Conservation (phyloP, 2,888 invertebrate species). For the Lasioglossum calceatum region DNA sequence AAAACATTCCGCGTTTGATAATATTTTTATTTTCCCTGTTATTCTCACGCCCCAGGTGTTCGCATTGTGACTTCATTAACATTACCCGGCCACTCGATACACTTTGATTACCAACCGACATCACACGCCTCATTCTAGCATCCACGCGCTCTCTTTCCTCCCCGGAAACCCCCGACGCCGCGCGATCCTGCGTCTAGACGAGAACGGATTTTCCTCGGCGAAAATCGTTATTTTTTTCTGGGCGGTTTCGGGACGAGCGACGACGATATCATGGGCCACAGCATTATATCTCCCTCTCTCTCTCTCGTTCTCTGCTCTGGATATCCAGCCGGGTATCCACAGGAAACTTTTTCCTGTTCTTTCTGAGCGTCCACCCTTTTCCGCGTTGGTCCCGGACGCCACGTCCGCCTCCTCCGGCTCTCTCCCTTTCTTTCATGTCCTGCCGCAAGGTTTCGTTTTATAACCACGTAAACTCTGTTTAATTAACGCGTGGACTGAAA, state of each 20-base stretch:
- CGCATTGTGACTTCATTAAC: slow-evolving; percentile 59
- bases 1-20: slow-evolving; percentile 56
- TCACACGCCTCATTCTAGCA: not conserved
- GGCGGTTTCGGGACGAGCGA: not conserved
- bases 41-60: slow-evolving; percentile 56
- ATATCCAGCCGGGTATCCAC: slow-evolving; percentile 27
- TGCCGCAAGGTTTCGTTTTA: slow-evolving; percentile 59
- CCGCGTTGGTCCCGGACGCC: slow-evolving; percentile 11
- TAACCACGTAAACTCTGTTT: slow-evolving; percentile 68
- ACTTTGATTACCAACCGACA: slow-evolving; percentile 4
- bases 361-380: slow-evolving; percentile 51
- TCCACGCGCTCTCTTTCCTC: not conserved
- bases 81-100: slow-evolving; percentile 48
- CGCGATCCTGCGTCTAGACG: slow-evolving; percentile 32
- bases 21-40: slow-evolving; percentile 58
- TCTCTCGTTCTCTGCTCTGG: not conserved
- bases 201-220: not conserved
- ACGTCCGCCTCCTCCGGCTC: slow-evolving; percentile 31
- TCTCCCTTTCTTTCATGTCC: slow-evolving; percentile 57
- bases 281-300: not conserved
- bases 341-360: slow-evolving; percentile 58
- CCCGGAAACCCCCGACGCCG: not conserved
- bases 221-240: slow-evolving; percentile 1
- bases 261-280: not conserved
- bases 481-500: slow-evolving; percentile 72